Conservation (phyloP, 2,797 vertebrate genomes). For the Dendrocincla fuliginosa region DNA sequence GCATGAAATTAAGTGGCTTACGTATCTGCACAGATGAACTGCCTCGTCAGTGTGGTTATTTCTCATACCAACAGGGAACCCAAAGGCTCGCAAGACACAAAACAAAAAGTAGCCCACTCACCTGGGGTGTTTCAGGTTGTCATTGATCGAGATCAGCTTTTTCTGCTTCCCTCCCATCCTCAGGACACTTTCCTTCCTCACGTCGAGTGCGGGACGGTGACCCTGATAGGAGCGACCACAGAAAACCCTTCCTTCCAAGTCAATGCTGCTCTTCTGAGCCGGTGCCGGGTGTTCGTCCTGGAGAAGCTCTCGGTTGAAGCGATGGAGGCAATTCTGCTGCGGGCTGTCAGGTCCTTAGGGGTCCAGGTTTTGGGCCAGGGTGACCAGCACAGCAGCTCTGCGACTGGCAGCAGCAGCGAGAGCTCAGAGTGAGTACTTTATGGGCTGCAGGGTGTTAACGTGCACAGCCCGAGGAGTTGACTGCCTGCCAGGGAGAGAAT, state of each 20-base stretch:
- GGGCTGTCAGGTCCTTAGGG: slow-evolving; percentile 85
- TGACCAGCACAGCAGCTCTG: slow-evolving; percentile 37
- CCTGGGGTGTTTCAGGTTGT: slow-evolving; percentile 77
- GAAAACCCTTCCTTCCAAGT: slow-evolving; percentile 99
- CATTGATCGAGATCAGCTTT: slow-evolving; percentile 79
- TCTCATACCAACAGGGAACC: not conserved
- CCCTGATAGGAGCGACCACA: slow-evolving; percentile 92
- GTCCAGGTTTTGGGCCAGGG: slow-evolving; percentile 80
- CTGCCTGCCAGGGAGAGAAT: slow-evolving; percentile 68
- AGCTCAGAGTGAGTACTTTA: slow-evolving; percentile 84
- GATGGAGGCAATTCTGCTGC: slow-evolving; percentile 82
- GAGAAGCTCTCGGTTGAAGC: slow-evolving; percentile 92
- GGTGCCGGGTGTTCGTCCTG: slow-evolving; percentile 93
- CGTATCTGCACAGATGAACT: not conserved
- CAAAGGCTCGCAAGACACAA: not conserved
- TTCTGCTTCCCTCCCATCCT: slow-evolving; percentile 89
- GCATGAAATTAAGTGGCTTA: not conserved
- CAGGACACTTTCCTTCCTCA: slow-evolving; percentile 98
- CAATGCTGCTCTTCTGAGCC: slow-evolving; percentile 91
- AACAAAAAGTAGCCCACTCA: slow-evolving; percentile 75
- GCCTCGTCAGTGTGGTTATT: not conserved
- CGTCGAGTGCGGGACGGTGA: slow-evolving; percentile 92
- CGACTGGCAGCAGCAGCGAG: slow-evolving; percentile 61
- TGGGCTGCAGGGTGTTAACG: slow-evolving; percentile 75
- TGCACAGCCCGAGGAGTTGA: slow-evolving; percentile 74